Conservation (phyloP, 2,888 invertebrate species). For the Calephelis perditalis region DNA sequence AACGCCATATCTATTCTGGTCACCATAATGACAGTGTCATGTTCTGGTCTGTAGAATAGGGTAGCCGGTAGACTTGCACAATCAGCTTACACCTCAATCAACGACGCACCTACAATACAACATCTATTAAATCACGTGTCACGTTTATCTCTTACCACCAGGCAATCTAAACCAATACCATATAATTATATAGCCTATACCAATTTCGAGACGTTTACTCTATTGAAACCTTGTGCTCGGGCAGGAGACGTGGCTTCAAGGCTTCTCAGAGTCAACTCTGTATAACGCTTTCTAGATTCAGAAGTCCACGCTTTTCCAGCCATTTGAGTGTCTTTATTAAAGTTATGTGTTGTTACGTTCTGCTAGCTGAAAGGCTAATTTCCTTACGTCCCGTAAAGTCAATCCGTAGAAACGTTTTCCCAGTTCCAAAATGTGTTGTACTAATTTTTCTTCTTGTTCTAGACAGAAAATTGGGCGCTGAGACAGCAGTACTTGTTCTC, state of each 20-base stretch:
- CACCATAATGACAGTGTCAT: too few relatives aligned
- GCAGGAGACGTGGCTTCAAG: not conserved
- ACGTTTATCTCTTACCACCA: too few relatives aligned
- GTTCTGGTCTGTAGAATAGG: too few relatives aligned
- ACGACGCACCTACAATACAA: too few relatives aligned
- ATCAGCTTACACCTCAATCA: too few relatives aligned
- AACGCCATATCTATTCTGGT: too few relatives aligned
- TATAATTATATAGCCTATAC: too few relatives aligned
- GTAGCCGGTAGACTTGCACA: too few relatives aligned
- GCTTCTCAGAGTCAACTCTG: not conserved
- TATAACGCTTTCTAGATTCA: not conserved
- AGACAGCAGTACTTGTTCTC: too few relatives aligned
- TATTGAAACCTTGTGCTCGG: not conserved
- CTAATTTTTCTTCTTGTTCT: not conserved
- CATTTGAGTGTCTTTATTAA: not conserved
- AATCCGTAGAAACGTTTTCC: not conserved
- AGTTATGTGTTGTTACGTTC: not conserved
- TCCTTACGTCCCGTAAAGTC: not conserved
- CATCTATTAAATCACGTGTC: too few relatives aligned
- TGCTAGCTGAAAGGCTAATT: not conserved
- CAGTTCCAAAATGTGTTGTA: not conserved
- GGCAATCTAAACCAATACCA: too few relatives aligned
- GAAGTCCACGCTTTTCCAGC: constrained; percentile 3
- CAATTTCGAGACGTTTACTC: not conserved
- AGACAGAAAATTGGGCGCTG: constrained; percentile 11